Evolutionary conservation across 2,113 vertebrate genomes (phyloP), one percentile per base, ranked within the genome.

Genomic region (Seriola dumerili): DNA sequence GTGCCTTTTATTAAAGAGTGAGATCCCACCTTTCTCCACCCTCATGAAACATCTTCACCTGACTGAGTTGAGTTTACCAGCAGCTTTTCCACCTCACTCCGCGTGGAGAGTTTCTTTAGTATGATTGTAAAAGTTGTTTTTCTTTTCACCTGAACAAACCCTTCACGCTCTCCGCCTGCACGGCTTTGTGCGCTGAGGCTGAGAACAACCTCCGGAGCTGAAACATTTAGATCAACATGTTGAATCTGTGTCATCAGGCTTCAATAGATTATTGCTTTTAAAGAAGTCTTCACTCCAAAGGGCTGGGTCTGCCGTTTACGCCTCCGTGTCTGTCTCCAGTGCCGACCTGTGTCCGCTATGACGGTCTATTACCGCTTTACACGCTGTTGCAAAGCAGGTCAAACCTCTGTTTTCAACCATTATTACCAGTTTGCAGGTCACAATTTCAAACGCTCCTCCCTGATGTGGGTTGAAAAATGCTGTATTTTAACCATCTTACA

Each of bases 401-500:
- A 68, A 71, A n/a, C 81, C 88, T 90, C 57, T 66, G 42, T 74
- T 90, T 89, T 80, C 25, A 70, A 59, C 80, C 75, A 8, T 72
- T 32, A 76, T 68, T 69, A 52, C 70, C 54, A 50, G 42, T 84
- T 82, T 72, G 75, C 80, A 85, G 70, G 79, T 84, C 62, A 36
- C 62, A 85, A 57, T 87, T 73, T 84, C 54, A 55, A 21, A 38
- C n/a, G 21, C 69, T 7, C 83, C 64, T 76, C 77, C 78, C 85
- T 84, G 59, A 82, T 89, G 81, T 83, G 83, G 86, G 85, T 73
- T 78, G 50, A 72, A 80, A 73, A 83, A 66, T 21, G 73, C 70
- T 81, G 68, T 67, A 19, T 44, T 76, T 66, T 59, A 44, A 38
- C 46, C 34, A n/a, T 42, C 40, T 32, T n/a, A n/a, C 70, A 44